Evolutionary conservation across 23 tunicate species (phyloP), one percentile per base, ranked within the genome.

Genomic region (Halocynthia roretzi): DNA sequence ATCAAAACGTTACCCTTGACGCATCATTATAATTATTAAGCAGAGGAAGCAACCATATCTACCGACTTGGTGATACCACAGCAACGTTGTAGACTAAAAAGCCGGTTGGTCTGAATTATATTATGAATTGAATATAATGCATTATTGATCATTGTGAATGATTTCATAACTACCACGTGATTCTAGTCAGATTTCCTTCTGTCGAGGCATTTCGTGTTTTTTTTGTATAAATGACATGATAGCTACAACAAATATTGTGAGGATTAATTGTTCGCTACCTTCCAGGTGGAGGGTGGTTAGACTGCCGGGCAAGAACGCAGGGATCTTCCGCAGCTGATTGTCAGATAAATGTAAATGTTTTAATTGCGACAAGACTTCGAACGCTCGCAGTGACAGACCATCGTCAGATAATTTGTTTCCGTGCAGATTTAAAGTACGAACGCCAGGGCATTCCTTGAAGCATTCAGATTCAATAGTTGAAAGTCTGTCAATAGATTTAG

Each of bases 291-390:
- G 74, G 14, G 79, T 77, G 11, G 70, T 51, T 7, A 87, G 73
- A 51, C 82, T 64, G 53, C 62, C 78, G 50, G 94, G 94, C 50
- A 87, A 69, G 50, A 63, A 80, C 15, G 31, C 56, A n/a, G 94
- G 94, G 14, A 87, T 68, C 12, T 49, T 18, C 21, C 21, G 62
- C 11, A 87, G 70, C 51, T 60, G 62, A 77, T 87, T 87, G 76
- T 87, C 61, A 6, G 94, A 77, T 52, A 87, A 61, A 56, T 75
- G 51, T 23, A 87, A 73, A 68, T 77, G 76, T 0, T 77, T 67
- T n/a, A 87, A 73, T 7, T 71, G 22, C 64, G 51, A 50, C 31
- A 87, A 70, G 6, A 76, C 56, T 7, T 82, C 69, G 50, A 87
- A 82, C 23, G 86, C 56, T 53, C 58, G 67, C 5, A 54, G 71